Evolutionary conservation across 2,888 invertebrate genomes (phyloP).

Genomic region (Drosophila eohydei): DNA sequence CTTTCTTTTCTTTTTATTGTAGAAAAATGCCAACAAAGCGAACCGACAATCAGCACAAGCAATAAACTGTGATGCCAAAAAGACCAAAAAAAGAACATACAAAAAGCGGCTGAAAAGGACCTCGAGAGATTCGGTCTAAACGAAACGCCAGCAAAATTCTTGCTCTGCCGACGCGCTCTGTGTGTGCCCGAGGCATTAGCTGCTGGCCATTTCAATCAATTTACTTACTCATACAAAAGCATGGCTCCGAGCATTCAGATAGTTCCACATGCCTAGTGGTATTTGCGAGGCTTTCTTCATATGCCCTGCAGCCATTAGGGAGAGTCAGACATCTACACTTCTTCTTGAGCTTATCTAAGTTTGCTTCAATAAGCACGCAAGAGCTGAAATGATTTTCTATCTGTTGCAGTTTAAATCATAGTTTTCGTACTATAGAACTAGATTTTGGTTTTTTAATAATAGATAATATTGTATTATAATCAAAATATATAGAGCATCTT

Average conservation of each 20-base stretch:
- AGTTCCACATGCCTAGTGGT: slow-evolving; percentile 32
- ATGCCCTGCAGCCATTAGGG: slow-evolving; percentile 2
- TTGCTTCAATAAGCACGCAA: background rate
- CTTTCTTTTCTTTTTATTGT: slow-evolving; percentile 12
- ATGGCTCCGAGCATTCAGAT: slow-evolving; percentile 15
- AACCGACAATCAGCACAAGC: slow-evolving; percentile 61
- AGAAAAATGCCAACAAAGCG: slow-evolving; percentile 58
- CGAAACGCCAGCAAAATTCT: slow-evolving; percentile 46
- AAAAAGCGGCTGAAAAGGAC: slow-evolving; percentile 57
- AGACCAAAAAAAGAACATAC: slow-evolving; percentile 36
- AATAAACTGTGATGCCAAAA: slow-evolving; percentile 55
- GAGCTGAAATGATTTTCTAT: no score
- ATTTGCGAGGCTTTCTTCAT: slow-evolving; percentile 24
- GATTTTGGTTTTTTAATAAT: background rate
- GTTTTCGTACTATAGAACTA: no score
- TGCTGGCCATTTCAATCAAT: slow-evolving; percentile 82
- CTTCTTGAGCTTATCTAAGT: no score
- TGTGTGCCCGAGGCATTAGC: slow-evolving; percentile 67
- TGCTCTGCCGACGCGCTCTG: slow-evolving; percentile 51
- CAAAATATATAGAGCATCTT: background rate
- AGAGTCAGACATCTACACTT: background rate
- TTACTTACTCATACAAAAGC: slow-evolving; percentile 48
- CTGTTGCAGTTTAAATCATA: no score
- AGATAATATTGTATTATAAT: background rate
- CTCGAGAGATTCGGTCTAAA: slow-evolving; percentile 37